Base-by-base conservation (phyloP, 2,888 invertebrate species). In the Antheraea yamamai region DNA sequence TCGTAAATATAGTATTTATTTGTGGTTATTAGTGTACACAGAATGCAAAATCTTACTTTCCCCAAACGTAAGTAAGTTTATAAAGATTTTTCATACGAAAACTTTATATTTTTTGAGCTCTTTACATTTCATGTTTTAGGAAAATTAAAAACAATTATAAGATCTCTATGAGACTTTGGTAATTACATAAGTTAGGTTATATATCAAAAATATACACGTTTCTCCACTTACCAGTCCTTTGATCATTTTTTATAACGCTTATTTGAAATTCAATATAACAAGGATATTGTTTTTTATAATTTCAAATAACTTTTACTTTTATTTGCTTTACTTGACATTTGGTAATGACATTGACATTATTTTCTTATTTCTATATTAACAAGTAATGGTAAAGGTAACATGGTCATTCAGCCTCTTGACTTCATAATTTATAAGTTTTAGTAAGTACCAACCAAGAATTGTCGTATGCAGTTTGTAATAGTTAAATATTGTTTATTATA, bases 191-290 rank as follows among this genome's bases (percentile, higher is more conserved):
- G 64, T 26, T 64, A 23, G 64, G 26, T 61, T n/a, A 61, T n/a
- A 55, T 23, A n/a, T n/a, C 4, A 70, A 6, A 18, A 55, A 30
- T 6, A 47, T 12, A 47, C 52, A 75, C 30, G 20, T 51, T 61
- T 52, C 52, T 61, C 35, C 73, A 81, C 86, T 84, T 81, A 87
- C 87, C 83, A 88, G 74, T 79, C 83, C 86, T 80, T 87, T 88
- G 58, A 87, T 78, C 87, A 88, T 88, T 74, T 76, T 39, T 85
- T 73, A 39, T 16, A 52, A 30, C 2, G 47, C 12, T 55, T 52
- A 3, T 52, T 3, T 55, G 12, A 6, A 26, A 23, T 35, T 8
- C 12, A n/a, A 23, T 58, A 51, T 47, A 26, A 35, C 16, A n/a
- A 16, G 0, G 61, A 55, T 70, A 18, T 14, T n/a, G 70, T 39